Evolutionary conservation across 2,888 invertebrate species (phyloP), one percentile per base, ranked within the genome.

Genomic region (Bedellia somnulentella): DNA sequence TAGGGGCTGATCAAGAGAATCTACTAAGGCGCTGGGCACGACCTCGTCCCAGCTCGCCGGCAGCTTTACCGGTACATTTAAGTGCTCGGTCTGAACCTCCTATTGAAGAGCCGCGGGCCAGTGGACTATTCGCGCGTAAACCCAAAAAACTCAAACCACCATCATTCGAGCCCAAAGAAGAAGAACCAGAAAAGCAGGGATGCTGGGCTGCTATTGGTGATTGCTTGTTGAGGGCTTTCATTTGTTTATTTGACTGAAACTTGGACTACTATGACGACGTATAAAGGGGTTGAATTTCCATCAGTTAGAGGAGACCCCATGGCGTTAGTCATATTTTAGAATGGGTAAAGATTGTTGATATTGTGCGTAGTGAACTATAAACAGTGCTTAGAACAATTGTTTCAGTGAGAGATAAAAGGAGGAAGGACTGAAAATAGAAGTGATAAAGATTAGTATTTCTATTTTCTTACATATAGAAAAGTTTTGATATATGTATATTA

Each of bases 201-300:
- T 76, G 76, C 41, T 73, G 73, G 42, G 62, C 78, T 3, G 73
- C 75, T 38, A 67, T 79, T 39, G 68, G 75, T 18, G 76, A 79
- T 27, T 70, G 75, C 14, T 49, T 79, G 4, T 46, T 79, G 27
- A 54, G 78, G 33, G 78, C 73, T 10, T 58, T 80, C 23, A 67
- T 79, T 39, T 80, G 79, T 45, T 47, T 80, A 29, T 80, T 80
- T 41, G 80, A 80, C 52, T 79, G 59, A 77, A 43, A 43, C 8
- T 22, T 15, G 10, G 13, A 15, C 9, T 5, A 16, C 12, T 12
- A n/a, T 4, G 23, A n/a, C 18, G 18, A 18, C 8, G 8, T 18
- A n/a, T n/a, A n/a, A n/a, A n/a, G 5, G 18, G 18, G 18, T 18
- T 18, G 18, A 18, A 8, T 18, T 5, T 18, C n/a, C n/a, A n/a